Conservation (phyloP, 2,113 vertebrate genomes). For the Oceanites oceanicus region DNA sequence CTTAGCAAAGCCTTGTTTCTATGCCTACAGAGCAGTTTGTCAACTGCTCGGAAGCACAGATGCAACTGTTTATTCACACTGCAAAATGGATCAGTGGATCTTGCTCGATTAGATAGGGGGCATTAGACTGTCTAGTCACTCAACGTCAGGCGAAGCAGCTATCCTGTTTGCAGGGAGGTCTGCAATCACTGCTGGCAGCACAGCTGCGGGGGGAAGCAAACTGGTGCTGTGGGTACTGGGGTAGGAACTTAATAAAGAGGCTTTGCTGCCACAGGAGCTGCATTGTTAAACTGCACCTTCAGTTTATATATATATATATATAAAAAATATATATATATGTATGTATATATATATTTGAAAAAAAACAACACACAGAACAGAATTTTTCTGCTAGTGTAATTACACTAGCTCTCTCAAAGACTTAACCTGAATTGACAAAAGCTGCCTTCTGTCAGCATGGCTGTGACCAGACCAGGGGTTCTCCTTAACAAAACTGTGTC, state of each 20-base stretch:
- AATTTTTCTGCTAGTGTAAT: neutral
- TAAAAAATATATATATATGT: neutral
- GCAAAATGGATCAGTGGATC: neutral
- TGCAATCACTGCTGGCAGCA: neutral
- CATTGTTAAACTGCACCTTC: neutral
- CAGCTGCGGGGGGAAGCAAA: neutral
- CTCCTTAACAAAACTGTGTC: neutral
- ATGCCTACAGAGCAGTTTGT: neutral
- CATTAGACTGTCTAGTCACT: neutral
- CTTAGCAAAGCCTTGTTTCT: neutral
- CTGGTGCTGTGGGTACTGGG: neutral
- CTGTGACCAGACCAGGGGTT: neutral
- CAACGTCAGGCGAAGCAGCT: neutral
- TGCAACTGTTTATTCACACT: neutral
- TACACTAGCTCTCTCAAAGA: neutral
- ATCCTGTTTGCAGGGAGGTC: rapidly evolving
- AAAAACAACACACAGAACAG: neutral
- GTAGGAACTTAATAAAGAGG: neutral
- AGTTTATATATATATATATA: neutral
- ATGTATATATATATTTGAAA: neutral
- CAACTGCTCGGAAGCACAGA: neutral
- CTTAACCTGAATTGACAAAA: slow-evolving; percentile 7
- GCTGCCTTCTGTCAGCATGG: neutral
- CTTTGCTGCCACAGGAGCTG: neutral
- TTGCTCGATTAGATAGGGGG: neutral